Conservation (phyloP, 1,140 invertebrate species). For the Penaeus vannamei region DNA sequence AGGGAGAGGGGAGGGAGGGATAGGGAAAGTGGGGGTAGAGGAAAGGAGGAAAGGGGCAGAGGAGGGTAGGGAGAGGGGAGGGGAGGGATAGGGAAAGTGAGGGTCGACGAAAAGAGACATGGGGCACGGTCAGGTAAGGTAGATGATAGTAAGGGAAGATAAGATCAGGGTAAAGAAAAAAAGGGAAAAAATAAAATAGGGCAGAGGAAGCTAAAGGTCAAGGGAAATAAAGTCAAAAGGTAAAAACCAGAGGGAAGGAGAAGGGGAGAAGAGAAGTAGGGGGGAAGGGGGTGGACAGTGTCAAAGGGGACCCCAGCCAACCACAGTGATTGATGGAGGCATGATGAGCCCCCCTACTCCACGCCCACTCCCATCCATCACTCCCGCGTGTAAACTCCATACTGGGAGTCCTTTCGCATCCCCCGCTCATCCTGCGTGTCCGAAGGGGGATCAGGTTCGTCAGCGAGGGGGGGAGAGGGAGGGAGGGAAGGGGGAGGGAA, state of each 20-base stretch:
- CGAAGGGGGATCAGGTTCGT: background rate
- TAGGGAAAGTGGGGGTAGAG: background rate
- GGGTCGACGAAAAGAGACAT: background rate
- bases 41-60: background rate
- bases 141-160: background rate
- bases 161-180: background rate
- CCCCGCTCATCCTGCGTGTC: no score
- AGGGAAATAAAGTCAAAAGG: background rate
- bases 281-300: background rate
- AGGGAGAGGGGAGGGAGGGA: background rate
- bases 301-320: background rate
- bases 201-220: background rate
- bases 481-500: background rate
- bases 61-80: background rate
- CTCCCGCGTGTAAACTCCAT: no score
- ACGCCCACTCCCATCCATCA: no score
- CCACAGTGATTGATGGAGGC: background rate
- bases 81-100: background rate
- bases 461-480: background rate
- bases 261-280: background rate
- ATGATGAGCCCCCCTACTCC: background rate
- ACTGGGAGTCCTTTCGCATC: no score
- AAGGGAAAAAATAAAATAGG: background rate
- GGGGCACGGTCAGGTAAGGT: background rate
- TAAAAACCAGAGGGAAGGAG: background rate